Evolutionary conservation across 2,888 invertebrate species (phyloP).

Genomic region (Neoscelio sp.): DNA sequence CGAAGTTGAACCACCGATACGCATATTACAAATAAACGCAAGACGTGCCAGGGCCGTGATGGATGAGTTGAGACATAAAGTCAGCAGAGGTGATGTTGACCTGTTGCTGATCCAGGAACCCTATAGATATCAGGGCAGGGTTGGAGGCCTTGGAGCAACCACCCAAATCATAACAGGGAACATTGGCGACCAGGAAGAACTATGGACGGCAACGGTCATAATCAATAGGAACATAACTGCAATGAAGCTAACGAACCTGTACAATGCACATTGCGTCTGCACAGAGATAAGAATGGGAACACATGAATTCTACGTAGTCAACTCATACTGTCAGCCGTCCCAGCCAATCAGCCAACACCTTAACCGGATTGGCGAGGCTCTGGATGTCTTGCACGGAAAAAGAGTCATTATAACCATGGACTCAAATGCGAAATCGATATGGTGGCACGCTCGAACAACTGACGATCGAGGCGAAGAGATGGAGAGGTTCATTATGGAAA

Average conservation of each 20-base stretch:
- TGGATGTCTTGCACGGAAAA: slow-evolving; percentile 3
- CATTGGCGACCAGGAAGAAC: not conserved
- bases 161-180: not conserved
- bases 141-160: no score
- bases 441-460: not conserved
- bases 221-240: not conserved
- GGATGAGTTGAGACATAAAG: not conserved
- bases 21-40: slow-evolving; percentile 33
- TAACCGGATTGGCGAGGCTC: not conserved
- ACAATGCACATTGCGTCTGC: not conserved
- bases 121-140: not conserved
- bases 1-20: no score
- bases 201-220: slow-evolving; percentile 23
- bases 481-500: slow-evolving; percentile 8
- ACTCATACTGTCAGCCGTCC: slow-evolving; percentile 31
- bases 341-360: not conserved
- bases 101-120: slow-evolving; percentile 18
- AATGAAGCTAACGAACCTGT: slow-evolving; percentile 2
- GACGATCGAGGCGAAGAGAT: slow-evolving; percentile 1
- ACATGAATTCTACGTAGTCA: slow-evolving; percentile 2
- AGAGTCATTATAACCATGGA: slow-evolving; percentile 23
- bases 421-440: slow-evolving; percentile 26
- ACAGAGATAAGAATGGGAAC: not conserved
- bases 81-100: not conserved
- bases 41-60: not conserved